phyloP scores from a whole-genome alignment of 2,888 invertebrate genomes.

The Gortyna flavago region DNA sequence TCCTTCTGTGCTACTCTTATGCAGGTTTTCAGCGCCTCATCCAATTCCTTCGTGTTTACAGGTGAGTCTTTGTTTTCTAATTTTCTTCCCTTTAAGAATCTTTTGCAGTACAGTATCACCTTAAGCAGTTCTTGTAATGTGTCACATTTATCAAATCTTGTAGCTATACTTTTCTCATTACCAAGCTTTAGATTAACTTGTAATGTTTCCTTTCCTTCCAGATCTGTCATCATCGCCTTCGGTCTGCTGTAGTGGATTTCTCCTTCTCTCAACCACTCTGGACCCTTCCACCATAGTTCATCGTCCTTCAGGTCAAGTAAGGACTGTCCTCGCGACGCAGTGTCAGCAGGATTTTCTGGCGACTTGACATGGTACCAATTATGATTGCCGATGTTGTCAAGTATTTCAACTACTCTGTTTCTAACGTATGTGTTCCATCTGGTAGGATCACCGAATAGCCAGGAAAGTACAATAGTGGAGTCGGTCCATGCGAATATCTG shows the following conservation, averaged over 20 bases:
- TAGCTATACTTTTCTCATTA: neutral
- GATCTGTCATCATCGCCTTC: neutral
- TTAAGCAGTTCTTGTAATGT: neutral
- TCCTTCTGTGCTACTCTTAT: neutral
- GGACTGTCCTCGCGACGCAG: constrained; percentile 7
- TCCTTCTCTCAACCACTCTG: neutral
- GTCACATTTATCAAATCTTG: neutral
- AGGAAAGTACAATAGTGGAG: constrained; percentile 8
- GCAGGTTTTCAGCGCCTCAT: neutral
- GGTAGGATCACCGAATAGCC: constrained; percentile 8
- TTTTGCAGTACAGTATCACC: neutral
- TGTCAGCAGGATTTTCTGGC: constrained; percentile 7
- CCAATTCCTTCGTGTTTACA: neutral
- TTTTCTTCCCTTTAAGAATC: constrained; percentile 3
- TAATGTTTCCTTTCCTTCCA: neutral
- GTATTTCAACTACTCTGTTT: constrained; percentile 17
- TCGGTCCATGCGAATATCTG: constrained; percentile 29
- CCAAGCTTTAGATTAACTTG: neutral
- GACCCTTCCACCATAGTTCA: constrained; percentile 13
- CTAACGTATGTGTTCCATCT: constrained; percentile 25
- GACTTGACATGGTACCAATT: constrained; percentile 24
- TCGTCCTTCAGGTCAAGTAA: constrained; percentile 5
- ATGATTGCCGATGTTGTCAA: constrained; percentile 14
- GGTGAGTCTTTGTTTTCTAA: neutral
- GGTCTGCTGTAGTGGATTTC: constrained; percentile 18